These are phyloP conservation scores for Linnaemya vulpina DNA, from an alignment of 2,888 invertebrate species.

Conservation along the genomic window DNA sequence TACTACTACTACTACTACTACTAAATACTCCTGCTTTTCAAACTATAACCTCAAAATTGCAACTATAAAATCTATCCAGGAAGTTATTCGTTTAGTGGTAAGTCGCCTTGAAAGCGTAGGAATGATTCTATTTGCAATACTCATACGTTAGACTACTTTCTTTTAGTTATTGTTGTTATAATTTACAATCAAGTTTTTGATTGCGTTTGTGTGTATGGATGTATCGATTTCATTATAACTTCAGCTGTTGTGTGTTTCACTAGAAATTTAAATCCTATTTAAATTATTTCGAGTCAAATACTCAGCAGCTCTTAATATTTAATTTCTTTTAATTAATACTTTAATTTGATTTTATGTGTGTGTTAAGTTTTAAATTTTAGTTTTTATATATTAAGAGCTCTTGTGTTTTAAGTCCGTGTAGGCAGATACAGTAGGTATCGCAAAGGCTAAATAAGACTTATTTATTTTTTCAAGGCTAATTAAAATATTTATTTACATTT, in stretches of 20 bases:
- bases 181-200: not conserved
- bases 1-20: conserved; percentile 43
- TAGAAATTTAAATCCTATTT: too few relatives aligned
- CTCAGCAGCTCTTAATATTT: too few relatives aligned
- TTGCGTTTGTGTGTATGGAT: not conserved
- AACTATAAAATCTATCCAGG: conserved; percentile 75
- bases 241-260: not conserved
- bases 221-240: not conserved
- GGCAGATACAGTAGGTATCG: too few relatives aligned
- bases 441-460: too few relatives aligned
- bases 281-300: too few relatives aligned
- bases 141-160: conserved; percentile 16
- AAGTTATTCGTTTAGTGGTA: conserved; percentile 77
- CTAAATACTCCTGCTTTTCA: conserved; percentile 60
- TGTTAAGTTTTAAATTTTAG: too few relatives aligned
- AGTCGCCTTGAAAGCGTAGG: conserved; percentile 64
- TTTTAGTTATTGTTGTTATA: not conserved
- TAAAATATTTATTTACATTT: too few relatives aligned
- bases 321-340: too few relatives aligned
- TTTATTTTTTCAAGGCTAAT: too few relatives aligned
- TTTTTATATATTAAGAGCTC: too few relatives aligned
- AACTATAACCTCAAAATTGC: conserved; percentile 67
- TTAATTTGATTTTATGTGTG: too few relatives aligned
- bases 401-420: too few relatives aligned
- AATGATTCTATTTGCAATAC: conserved; percentile 1